Percentiles rank a stretch among this genome's conserved stretches.
Conservation (phyloP, 2,888 invertebrate species). For the Macrophya alboannulata region DNA sequence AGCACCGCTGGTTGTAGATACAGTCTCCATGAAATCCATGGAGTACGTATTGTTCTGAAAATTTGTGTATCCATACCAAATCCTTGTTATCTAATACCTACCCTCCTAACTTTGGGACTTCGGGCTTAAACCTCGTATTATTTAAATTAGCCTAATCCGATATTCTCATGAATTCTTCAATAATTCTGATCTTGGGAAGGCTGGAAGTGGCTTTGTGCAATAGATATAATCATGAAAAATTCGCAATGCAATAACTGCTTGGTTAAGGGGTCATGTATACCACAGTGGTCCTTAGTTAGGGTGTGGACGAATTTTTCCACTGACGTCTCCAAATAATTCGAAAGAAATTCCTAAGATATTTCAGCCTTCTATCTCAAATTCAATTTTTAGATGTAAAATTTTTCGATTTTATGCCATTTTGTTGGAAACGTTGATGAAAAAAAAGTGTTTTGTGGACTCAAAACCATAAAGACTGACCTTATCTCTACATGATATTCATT, state of each 20-base stretch:
- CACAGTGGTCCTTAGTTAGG: too few relatives aligned
- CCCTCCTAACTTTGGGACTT: not conserved
- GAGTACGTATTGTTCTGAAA: not conserved
- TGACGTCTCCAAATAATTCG: too few relatives aligned
- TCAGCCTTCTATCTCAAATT: too few relatives aligned
- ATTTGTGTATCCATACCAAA: not conserved
- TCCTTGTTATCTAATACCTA: conserved; percentile 4
- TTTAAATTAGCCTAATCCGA: conserved; percentile 10
- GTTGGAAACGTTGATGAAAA: too few relatives aligned
- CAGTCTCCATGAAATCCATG: not conserved
- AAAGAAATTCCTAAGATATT: too few relatives aligned
- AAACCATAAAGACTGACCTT: too few relatives aligned
- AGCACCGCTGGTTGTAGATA: not conserved
- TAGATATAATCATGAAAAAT: conserved; percentile 25
- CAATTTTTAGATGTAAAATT: too few relatives aligned
- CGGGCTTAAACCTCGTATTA: not conserved
- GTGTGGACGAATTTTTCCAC: too few relatives aligned
- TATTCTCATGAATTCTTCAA: not conserved
- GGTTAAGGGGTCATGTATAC: too few relatives aligned
- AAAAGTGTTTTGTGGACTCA: too few relatives aligned
- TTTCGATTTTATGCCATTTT: too few relatives aligned
- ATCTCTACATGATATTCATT: too few relatives aligned
- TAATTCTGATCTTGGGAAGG: not conserved
- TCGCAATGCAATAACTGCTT: not conserved
- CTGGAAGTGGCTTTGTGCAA: conserved; percentile 25